Percentiles rank a stretch among this genome's conserved stretches.
Evolutionary conservation across 1,140 invertebrate species (phyloP).

Genomic region (Trinorchestia longiramus): DNA sequence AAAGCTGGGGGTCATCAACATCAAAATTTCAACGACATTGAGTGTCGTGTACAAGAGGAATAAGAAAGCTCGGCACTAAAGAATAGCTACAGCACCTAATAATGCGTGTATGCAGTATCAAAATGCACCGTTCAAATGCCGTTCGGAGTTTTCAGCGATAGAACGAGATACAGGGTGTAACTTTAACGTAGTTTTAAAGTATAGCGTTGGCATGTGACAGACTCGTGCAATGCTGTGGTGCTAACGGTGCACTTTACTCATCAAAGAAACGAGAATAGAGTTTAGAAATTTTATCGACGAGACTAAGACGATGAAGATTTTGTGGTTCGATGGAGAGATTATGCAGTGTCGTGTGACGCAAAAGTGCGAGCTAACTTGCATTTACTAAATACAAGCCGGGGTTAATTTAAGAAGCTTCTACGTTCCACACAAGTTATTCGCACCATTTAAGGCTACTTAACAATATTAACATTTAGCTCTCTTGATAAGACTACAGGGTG

Average conservation of each 20-base stretch:
- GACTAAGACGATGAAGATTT: background rate
- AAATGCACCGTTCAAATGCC: background rate
- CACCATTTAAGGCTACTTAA: too few relatives aligned
- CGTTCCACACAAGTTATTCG: too few relatives aligned
- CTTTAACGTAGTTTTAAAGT: background rate
- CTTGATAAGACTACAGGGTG: too few relatives aligned
- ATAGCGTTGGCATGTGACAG: background rate
- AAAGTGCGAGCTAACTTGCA: background rate
- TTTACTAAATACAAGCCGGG: too few relatives aligned
- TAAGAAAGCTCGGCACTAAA: background rate
- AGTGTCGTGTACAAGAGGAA: background rate
- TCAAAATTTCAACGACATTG: background rate
- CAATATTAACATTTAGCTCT: too few relatives aligned
- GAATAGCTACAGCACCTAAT: background rate
- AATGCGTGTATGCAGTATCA: background rate
- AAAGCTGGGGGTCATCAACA: background rate
- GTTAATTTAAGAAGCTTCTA: too few relatives aligned
- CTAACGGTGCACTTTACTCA: background rate
- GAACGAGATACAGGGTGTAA: background rate
- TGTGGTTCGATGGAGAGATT: background rate
- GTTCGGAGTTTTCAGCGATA: background rate
- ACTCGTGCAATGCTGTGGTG: background rate
- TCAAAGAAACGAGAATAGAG: background rate
- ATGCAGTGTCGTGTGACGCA: background rate
- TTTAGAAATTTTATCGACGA: background rate